These are phyloP conservation scores for Contarinia nasturtii DNA, from an alignment of 1,140 invertebrate genomes.

Conservation along the genomic window DNA sequence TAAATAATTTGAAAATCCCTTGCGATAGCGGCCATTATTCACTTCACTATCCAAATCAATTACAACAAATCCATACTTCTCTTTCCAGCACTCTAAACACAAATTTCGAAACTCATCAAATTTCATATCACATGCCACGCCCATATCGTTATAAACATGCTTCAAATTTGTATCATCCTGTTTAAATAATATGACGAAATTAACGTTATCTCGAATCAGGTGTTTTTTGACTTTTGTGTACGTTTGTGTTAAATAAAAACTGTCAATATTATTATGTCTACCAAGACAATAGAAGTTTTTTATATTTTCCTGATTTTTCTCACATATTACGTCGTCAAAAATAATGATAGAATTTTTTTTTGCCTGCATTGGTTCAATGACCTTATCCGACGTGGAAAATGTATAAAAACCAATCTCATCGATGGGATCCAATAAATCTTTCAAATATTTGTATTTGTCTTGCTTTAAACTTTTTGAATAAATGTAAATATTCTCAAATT, in stretches of 20 bases:
- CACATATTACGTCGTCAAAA: conserved; percentile 21
- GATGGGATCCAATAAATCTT: conserved; percentile 10
- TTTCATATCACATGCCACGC: conserved; percentile 14
- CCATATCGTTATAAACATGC: conserved; percentile 22
- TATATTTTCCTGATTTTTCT: conserved; percentile 17
- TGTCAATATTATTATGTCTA: conserved; percentile 17
- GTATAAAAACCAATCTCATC: conserved; percentile 9
- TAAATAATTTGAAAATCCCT: conserved; percentile 9
- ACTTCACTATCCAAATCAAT: conserved; percentile 14
- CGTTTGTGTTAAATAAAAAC: conserved; percentile 22
- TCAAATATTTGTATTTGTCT: conserved; percentile 14
- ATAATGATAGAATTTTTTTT: conserved; percentile 15
- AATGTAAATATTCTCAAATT: conserved; percentile 18
- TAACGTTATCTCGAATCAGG: conserved; percentile 20
- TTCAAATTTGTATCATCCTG: conserved; percentile 23
- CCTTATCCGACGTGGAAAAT: conserved; percentile 6
- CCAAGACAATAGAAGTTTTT: conserved; percentile 20
- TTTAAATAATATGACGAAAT: conserved; percentile 22
- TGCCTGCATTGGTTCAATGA: conserved; percentile 7
- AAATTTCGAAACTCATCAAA: conserved; percentile 12
- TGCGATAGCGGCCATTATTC: conserved; percentile 10
- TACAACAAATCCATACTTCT: conserved; percentile 13
- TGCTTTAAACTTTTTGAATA: conserved; percentile 14
- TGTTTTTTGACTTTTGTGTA: conserved; percentile 22
- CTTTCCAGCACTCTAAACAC: conserved; percentile 9